A percentile compares a stretch with the other conserved stretches of the same genome.
Evolutionary conservation across 2,888 invertebrate genomes (phyloP).

Genomic region (Phanerotoma sp.): DNA sequence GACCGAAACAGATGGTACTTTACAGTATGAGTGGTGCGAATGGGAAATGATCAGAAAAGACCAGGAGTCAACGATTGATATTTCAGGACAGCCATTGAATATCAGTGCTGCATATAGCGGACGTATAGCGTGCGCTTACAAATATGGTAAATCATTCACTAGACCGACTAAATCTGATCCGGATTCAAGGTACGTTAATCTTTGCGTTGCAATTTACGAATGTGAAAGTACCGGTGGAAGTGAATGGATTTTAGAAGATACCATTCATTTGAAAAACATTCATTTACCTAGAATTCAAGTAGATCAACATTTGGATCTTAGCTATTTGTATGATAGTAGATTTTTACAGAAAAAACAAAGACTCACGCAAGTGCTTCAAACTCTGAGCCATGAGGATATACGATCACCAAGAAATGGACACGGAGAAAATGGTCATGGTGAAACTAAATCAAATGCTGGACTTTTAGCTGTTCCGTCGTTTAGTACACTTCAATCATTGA

Average conservation of each 20-base stretch:
- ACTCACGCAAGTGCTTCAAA: conserved; percentile 79
- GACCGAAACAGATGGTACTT: conserved; percentile 46
- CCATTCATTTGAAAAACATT: conserved; percentile 91
- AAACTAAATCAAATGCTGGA: conserved; percentile 51
- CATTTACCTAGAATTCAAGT: conserved; percentile 80
- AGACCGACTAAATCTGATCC: conserved; percentile 74
- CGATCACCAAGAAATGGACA: conserved; percentile 64
- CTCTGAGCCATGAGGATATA: conserved; percentile 76
- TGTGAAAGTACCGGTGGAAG: conserved; percentile 98
- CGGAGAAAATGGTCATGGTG: conserved; percentile 60
- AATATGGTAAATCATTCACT: conserved; percentile 87
- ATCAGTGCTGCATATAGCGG: conserved; percentile 98
- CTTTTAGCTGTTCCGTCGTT: conserved; percentile 87
- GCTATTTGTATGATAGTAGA: conserved; percentile 77
- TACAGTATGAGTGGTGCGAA: conserved; percentile 77
- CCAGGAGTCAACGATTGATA: conserved; percentile 68
- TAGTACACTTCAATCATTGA: conserved; percentile 82
- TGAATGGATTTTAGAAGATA: conserved; percentile 94
- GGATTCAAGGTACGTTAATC: conserved; percentile 81
- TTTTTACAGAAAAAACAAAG: conserved; percentile 81
- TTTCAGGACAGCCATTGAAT: conserved; percentile 81
- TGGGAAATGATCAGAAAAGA: conserved; percentile 85
- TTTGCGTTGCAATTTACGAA: conserved; percentile 96
- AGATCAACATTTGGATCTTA: conserved; percentile 80
- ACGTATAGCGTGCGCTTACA: conserved; percentile 95